Conservation (phyloP, 2,888 invertebrate genomes). For the Drosophila hamatofila region DNA sequence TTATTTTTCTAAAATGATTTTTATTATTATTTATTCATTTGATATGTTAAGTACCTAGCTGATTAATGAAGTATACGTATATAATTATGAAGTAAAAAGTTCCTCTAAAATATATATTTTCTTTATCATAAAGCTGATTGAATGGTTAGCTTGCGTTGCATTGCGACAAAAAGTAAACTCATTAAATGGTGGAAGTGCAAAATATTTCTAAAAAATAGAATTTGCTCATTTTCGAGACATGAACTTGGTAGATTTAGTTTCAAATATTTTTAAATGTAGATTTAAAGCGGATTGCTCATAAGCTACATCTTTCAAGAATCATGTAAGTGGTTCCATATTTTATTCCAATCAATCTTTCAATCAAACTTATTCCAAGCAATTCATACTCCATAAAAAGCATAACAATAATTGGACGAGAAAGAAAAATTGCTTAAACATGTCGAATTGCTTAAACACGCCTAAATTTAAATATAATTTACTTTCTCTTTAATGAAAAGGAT, state of each 20-base stretch:
- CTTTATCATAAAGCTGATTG: too few relatives aligned
- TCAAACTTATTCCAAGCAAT: background rate
- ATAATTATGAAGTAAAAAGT: background rate
- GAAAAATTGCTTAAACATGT: background rate
- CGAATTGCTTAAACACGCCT: background rate
- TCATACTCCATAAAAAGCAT: too few relatives aligned
- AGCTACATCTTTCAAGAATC: background rate
- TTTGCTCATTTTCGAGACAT: too few relatives aligned
- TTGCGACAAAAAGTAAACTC: too few relatives aligned
- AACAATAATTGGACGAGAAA: background rate
- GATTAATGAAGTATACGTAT: background rate
- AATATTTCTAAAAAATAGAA: too few relatives aligned
- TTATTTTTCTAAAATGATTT: too few relatives aligned
- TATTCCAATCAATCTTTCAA: background rate
- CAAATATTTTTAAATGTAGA: too few relatives aligned
- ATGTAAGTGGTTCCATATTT: too few relatives aligned
- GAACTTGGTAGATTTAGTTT: too few relatives aligned
- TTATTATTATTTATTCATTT: background rate
- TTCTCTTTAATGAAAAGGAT: constrained; percentile 5
- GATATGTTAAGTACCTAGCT: background rate
- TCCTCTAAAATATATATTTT: too few relatives aligned
- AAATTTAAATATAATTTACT: background rate
- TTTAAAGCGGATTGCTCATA: background rate
- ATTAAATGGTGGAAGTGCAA: too few relatives aligned
- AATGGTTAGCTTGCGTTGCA: too few relatives aligned